Percentiles rank a stretch among this genome's conserved stretches.
Conservation (phyloP, 2,797 vertebrate genomes). For the Todus mexicanus region DNA sequence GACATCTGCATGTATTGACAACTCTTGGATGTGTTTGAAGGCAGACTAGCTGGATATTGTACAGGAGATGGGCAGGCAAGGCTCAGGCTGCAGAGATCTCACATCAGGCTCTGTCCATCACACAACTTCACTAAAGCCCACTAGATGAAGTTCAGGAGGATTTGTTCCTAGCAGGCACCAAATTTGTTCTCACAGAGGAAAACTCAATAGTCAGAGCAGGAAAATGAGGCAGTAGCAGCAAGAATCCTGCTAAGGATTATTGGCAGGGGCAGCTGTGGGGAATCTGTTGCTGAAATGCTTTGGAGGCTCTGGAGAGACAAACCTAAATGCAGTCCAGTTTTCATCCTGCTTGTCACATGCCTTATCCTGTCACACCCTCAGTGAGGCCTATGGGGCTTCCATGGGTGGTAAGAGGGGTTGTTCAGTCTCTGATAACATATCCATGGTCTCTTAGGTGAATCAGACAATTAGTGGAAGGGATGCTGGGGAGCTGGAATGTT, state of each 20-base stretch:
- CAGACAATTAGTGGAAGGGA: background rate
- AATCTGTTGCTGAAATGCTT: background rate
- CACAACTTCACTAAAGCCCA: background rate
- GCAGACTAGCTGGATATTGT: background rate
- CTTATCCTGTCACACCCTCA: background rate
- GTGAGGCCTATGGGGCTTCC: background rate
- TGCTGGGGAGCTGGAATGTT: background rate
- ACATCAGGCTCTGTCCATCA: fast-evolving
- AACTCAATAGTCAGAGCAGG: background rate
- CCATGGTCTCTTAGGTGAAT: background rate
- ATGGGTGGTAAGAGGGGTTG: background rate
- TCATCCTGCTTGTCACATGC: background rate
- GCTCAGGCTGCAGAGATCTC: background rate
- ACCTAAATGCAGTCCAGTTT: background rate
- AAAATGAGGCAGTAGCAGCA: background rate
- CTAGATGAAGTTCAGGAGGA: background rate
- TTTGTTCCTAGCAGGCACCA: background rate
- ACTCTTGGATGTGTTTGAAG: background rate
- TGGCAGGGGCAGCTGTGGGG: background rate
- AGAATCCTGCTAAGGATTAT: background rate
- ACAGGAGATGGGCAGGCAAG: background rate
- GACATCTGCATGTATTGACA: background rate
- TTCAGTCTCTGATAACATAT: background rate
- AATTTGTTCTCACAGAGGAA: background rate
- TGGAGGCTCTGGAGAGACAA: background rate